These are phyloP conservation scores for Tautogolabrus adspersus DNA, from an alignment of 2,113 vertebrate species.

Conservation along the genomic window DNA sequence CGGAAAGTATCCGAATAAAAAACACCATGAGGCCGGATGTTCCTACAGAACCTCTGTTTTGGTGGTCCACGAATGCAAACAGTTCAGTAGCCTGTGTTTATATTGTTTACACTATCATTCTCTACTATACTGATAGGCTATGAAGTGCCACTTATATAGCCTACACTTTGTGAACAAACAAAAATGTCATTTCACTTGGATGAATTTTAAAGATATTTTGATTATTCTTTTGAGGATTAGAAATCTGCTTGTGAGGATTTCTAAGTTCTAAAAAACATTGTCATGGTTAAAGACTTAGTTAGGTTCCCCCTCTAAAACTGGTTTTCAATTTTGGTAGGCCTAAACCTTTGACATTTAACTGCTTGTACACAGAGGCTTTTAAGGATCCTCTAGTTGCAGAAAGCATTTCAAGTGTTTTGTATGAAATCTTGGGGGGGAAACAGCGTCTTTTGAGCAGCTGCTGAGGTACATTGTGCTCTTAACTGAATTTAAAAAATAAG, in stretches of 20 bases:
- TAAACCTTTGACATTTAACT: neutral
- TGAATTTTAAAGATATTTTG: too few relatives aligned
- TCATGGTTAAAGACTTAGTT: too few relatives aligned
- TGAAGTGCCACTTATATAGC: too few relatives aligned
- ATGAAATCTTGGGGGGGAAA: neutral
- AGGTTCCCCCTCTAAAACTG: too few relatives aligned
- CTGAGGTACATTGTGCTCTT: neutral
- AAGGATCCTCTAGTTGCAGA: neutral
- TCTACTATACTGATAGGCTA: too few relatives aligned
- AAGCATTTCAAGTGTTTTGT: neutral
- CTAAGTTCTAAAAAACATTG: too few relatives aligned
- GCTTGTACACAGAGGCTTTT: neutral
- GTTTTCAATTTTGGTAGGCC: too few relatives aligned
- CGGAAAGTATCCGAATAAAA: neutral
- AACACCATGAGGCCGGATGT: neutral
- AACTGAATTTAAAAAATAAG: neutral
- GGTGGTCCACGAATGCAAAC: slow-evolving; percentile 10
- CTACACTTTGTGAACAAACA: too few relatives aligned
- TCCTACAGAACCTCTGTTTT: neutral
- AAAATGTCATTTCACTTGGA: too few relatives aligned
- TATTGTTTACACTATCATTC: too few relatives aligned
- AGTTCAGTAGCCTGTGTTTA: neutral
- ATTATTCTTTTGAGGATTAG: too few relatives aligned
- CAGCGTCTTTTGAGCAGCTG: neutral
- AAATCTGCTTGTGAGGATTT: too few relatives aligned